phyloP scores from a whole-genome alignment of 2,797 vertebrate genomes.

The Chiloscyllium punctatum region DNA sequence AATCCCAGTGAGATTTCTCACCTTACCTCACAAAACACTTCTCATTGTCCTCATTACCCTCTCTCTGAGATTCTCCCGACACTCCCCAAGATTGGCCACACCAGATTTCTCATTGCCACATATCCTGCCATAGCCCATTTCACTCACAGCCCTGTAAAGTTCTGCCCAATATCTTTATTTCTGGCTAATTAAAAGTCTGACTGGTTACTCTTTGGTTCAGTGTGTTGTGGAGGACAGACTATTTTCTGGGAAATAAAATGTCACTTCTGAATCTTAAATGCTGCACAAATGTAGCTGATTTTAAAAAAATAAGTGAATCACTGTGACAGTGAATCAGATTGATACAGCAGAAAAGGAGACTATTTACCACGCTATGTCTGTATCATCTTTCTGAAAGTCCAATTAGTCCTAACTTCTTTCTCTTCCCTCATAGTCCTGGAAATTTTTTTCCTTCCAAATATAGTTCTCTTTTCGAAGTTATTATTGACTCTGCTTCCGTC shows the following conservation, averaged over 20 bases:
- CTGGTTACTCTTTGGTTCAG: too few species aligned
- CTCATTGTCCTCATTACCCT: too few species aligned
- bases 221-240: not conserved
- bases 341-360: not conserved
- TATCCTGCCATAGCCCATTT: too few species aligned
- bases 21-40: too few species aligned
- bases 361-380: not conserved
- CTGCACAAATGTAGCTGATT: not conserved
- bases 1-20: too few species aligned
- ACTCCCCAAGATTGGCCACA: too few species aligned
- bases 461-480: not conserved
- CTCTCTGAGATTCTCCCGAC: too few species aligned
- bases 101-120: too few species aligned
- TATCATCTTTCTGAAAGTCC: not conserved
- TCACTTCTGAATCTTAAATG: not conserved
- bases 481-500: not conserved
- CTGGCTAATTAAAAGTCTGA: too few species aligned
- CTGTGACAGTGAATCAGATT: not conserved
- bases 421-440: not conserved
- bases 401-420: not conserved
- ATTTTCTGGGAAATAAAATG: not conserved
- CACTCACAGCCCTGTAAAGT: too few species aligned
- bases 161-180: too few species aligned
- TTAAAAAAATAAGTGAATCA: not conserved
- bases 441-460: not conserved